Evolutionary conservation across 2,113 vertebrate genomes (phyloP), one percentile per base, ranked within the genome.

Genomic region (Megaceryle maxima): DNA sequence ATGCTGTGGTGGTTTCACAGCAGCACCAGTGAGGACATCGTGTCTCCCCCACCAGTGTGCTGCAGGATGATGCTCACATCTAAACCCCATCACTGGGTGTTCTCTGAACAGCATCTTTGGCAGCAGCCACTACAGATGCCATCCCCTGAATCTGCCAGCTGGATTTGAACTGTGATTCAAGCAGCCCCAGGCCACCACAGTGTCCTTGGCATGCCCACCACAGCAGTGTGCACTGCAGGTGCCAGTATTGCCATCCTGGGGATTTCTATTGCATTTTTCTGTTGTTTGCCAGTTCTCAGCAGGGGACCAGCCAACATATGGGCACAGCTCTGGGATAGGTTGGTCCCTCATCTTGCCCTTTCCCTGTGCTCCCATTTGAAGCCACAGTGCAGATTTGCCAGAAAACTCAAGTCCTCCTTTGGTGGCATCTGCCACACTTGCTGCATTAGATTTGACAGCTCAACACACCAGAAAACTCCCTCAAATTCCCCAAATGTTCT

Each of bases 281-380:
- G 4, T 3, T 43, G 19, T 24, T 69, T 41, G 14, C 21, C 64
- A 44, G 41, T 13, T 50, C n/a, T n/a, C 22, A 39, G 46, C 63
- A 51, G 15, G 51, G 16, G 13, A 50, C 8, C 26, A 72, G 51
- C 20, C 55, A 63, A 7, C 0, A 0, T 1, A 1, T 2, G 8
- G 46, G 14, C 59, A 21, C 25, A 53, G 70, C 41, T 63, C 35
- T 29, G 20, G 76, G 33, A 15, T 6, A 76, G 24, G 63, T 72
- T 17, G 0, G 20, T 44, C 35, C 25, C 59, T 77, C n/a, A n/a
- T 53, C 56, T 51, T 2, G 0, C 43, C 43, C 44, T 70, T 85
- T 22, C 48, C 41, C 20, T 31, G 15, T 16, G 48, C 2, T 29
- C 43, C 26, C 39, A 10, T 20, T 59, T 37, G 26, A 67, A 87